Evolutionary conservation across 1,140 invertebrate genomes (phyloP), one percentile per base, ranked within the genome.

Genomic region (Tigriopus japonicus): DNA sequence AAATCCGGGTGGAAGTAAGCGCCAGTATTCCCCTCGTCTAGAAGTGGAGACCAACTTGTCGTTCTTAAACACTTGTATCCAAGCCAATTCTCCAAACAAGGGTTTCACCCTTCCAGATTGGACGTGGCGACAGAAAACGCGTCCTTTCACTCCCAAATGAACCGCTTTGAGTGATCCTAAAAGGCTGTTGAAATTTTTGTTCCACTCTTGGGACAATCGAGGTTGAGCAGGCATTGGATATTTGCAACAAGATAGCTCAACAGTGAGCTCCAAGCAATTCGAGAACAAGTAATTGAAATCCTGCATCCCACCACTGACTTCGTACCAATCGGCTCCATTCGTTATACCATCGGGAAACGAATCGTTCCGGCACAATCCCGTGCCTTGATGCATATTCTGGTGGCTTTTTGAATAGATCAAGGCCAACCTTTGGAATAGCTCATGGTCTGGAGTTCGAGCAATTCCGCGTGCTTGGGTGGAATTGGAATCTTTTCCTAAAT

Each of bases 231-330:
- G n/a, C 21, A 49, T 17, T 3, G 87, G 83, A 70, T 83, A 88
- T 71, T 91, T 91, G 21, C 80, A 75, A 72, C 87, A 91, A 1
- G 85, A 83, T 15, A 91, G 71, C 71, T 91, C 87, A 15, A 91
- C 69, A 0, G 87, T 91, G 28, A 91, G 78, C 73, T 91, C 87
- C 71, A 90, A 87, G 62, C 85, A 84, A 71, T 90, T 91, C 40
- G 85, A 87, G 13, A 84, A 81, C 35, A 89, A 69, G 69, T 91
- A 91, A 68, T 89, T 90, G 71, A 88, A 91, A 71, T 91, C 87
- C 75, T 91, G 87, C 85, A 87, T 87, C 23, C 82, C 83, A 74
- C 84, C 84, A 69, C 79, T 73, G 12, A 87, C 76, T 65, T 81
- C 83, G 69, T 87, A 88, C 86, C 87, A 90, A 51, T 80, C 80